Evolutionary conservation across 1,140 invertebrate genomes (phyloP).

Genomic region (Rhynchophorus ferrugineus): DNA sequence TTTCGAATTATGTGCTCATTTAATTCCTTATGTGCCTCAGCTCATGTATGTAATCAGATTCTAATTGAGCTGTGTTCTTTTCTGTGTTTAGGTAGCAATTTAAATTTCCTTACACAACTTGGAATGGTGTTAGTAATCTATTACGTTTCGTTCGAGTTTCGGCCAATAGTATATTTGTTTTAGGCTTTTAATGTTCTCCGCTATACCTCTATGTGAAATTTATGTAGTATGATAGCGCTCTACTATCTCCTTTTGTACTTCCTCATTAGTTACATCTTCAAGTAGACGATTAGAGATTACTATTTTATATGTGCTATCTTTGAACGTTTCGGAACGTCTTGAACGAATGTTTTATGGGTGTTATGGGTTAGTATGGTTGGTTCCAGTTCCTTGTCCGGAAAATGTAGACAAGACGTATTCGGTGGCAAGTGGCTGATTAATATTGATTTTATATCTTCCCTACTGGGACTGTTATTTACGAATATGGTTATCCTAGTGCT

Average conservation of each 20-base stretch:
- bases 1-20: no score
- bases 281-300: conserved; percentile 6
- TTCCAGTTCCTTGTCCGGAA: conserved; percentile 4
- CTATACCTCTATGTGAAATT: conserved; percentile 7
- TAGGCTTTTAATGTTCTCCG: not conserved
- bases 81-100: no score
- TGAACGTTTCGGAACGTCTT: not conserved
- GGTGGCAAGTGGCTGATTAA: no score
- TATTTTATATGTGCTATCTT: not conserved
- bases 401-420: conserved; percentile 5
- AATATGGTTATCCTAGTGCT: conserved; percentile 3
- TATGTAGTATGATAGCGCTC: conserved; percentile 1
- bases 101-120: no score
- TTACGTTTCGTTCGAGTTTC: conserved; percentile 1
- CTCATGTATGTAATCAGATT: no score
- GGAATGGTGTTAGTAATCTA: no score
- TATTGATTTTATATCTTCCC: conserved; percentile 1
- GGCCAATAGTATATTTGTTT: conserved; percentile 3
- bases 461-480: conserved; percentile 2
- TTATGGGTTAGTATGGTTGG: not conserved
- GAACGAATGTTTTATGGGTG: no score
- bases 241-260: conserved; percentile 1
- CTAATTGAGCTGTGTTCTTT: no score
- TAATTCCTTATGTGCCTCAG: no score
- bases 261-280: not conserved